These are phyloP conservation scores for Stegodyphus mimosarum DNA, from an alignment of 1,140 invertebrate genomes.

Conservation along the genomic window DNA sequence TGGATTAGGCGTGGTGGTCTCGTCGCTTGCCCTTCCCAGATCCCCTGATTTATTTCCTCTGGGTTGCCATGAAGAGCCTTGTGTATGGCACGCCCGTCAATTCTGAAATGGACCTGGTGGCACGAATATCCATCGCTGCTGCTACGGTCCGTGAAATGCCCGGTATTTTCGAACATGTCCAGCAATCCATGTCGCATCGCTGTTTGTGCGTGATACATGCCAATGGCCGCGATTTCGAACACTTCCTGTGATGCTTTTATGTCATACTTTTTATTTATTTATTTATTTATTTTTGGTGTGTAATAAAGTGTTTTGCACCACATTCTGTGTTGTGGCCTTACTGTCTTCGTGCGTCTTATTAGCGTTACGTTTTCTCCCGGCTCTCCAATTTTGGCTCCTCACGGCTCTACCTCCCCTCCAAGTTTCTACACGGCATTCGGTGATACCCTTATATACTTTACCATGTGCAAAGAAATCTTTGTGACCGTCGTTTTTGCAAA, in stretches of 20 bases:
- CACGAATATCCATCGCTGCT: constrained; percentile 16
- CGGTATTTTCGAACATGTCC: constrained; percentile 22
- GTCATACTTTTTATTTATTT: no score
- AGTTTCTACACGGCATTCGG: no score
- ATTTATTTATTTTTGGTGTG: not conserved
- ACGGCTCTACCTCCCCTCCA: no score
- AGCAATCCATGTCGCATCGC: not conserved
- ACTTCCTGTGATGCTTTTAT: constrained; percentile 13
- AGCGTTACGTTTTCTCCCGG: no score
- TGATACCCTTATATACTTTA: no score
- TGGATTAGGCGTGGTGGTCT: constrained; percentile 20
- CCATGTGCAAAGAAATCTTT: no score
- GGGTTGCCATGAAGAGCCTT: not conserved
- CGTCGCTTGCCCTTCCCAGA: constrained; percentile 1
- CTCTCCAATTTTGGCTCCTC: no score
- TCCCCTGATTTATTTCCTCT: constrained; percentile 8
- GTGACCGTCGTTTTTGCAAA: no score
- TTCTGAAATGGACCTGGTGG: not conserved
- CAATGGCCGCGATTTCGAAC: constrained; percentile 4
- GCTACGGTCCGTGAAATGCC: constrained; percentile 11
- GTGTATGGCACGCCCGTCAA: not conserved
- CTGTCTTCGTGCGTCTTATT: no score
- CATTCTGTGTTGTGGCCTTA: constrained; percentile 5
- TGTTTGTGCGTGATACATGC: constrained; percentile 12
- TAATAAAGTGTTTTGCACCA: constrained; percentile 10